Conservation (phyloP, 53 echinoderm and acorn worm species). For the Zoroaster sp. region DNA sequence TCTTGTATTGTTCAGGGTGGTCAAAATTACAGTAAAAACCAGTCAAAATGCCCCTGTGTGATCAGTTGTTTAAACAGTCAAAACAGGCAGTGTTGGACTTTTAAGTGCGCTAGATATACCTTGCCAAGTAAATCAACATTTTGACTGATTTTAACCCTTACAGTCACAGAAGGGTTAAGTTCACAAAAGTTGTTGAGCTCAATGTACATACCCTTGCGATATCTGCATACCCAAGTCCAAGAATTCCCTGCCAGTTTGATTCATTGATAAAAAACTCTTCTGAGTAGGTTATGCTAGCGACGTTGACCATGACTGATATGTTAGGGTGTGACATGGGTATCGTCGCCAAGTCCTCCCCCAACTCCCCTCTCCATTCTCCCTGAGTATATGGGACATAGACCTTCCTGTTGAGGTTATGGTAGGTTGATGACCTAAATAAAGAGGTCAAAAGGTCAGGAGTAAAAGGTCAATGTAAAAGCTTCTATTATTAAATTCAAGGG, state of each 20-base stretch:
- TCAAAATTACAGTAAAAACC: neutral
- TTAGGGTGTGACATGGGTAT: conserved; percentile 65
- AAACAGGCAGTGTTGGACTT: neutral
- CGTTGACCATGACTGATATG: conserved; percentile 66
- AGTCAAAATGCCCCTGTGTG: neutral
- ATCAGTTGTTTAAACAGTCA: too few relatives aligned
- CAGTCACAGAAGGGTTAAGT: too few relatives aligned
- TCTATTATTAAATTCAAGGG: neutral
- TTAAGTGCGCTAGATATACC: neutral
- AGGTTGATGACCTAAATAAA: conserved; percentile 86
- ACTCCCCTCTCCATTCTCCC: conserved; percentile 86
- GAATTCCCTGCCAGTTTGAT: conserved; percentile 94
- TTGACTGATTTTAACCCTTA: neutral
- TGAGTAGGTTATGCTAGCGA: conserved; percentile 82
- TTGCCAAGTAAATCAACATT: too few relatives aligned
- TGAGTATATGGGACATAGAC: conserved; percentile 89
- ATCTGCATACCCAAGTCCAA: conserved; percentile 85
- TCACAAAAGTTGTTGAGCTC: too few relatives aligned
- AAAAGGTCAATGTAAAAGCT: neutral
- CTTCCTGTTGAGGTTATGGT: conserved; percentile 56
- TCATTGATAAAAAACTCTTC: conserved; percentile 89
- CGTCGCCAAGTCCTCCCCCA: conserved; percentile 70
- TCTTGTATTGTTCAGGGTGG: too few relatives aligned
- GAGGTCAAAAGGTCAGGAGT: too few relatives aligned
- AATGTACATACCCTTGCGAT: conserved; percentile 80